phyloP scores from a whole-genome alignment of 2,113 vertebrate species.

The Edolisoma coerulescens region DNA sequence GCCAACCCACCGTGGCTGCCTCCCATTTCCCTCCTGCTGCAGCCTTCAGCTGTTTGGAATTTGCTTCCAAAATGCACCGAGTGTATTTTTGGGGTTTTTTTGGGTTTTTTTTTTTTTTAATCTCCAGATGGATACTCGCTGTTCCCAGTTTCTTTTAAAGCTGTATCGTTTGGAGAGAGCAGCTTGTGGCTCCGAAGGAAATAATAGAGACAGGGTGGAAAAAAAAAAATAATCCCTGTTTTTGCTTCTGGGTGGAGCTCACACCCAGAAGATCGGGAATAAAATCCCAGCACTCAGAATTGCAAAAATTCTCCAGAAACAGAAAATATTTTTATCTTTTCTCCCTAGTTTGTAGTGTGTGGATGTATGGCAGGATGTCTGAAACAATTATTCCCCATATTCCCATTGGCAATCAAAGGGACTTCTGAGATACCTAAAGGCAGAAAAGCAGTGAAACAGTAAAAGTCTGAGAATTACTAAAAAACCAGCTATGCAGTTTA shows the following conservation, averaged over 20 bases:
- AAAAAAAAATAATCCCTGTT: not conserved
- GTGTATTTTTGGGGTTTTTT: not conserved
- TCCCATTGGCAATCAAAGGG: not conserved
- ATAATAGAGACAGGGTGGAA: not conserved
- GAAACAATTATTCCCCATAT: not conserved
- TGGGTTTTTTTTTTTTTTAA: not conserved
- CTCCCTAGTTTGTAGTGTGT: not conserved
- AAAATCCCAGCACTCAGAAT: not conserved
- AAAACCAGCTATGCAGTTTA: not conserved
- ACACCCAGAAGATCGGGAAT: not conserved
- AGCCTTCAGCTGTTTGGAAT: slow-evolving; percentile 46
- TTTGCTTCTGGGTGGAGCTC: not conserved
- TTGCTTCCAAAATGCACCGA: slow-evolving; percentile 13
- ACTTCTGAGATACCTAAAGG: not conserved
- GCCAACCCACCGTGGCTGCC: not conserved
- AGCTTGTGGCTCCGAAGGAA: not conserved
- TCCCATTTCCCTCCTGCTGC: slow-evolving; percentile 44
- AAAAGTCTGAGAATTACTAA: not conserved
- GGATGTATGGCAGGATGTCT: not conserved
- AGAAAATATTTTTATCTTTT: not conserved
- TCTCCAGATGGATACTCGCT: slow-evolving; percentile 13
- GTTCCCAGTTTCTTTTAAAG: not conserved
- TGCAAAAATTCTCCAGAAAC: not conserved
- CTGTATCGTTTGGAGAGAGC: not conserved
- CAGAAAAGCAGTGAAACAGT: not conserved